Conservation (phyloP, 2,113 vertebrate species). For the Periophthalmus modestus region DNA sequence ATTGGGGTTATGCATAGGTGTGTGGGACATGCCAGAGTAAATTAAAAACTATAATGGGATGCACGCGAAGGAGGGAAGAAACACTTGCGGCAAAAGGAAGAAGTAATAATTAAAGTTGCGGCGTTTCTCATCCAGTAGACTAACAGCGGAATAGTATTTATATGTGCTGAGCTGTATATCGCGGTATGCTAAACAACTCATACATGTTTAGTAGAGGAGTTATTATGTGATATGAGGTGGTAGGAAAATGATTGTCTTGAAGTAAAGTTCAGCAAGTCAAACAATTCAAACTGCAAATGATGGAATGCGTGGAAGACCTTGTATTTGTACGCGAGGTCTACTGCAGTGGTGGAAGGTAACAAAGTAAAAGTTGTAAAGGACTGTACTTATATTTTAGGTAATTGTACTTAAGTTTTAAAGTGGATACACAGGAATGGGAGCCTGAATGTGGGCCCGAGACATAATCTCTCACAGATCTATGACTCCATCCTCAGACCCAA, state of each 20-base stretch:
- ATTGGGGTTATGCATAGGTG: conserved; percentile 49
- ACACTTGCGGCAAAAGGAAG: background rate
- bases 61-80: background rate
- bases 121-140: background rate
- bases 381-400: too few relatives aligned
- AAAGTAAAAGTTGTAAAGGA: too few relatives aligned
- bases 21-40: conserved; percentile 15
- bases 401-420: too few relatives aligned
- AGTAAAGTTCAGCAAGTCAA: background rate
- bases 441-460: too few relatives aligned
- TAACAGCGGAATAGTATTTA: background rate
- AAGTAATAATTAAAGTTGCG: background rate
- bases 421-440: too few relatives aligned
- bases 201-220: background rate
- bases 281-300: background rate
- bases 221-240: background rate
- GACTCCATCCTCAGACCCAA: too few relatives aligned
- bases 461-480: too few relatives aligned
- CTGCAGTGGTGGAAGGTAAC: too few relatives aligned
- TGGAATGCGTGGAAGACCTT: too few relatives aligned
- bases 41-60: conserved; percentile 23
- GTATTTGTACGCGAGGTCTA: too few relatives aligned
- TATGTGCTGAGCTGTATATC: background rate
- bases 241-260: background rate
- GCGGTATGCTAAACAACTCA: background rate